Evolutionary conservation across 2,797 vertebrate genomes (phyloP), one percentile per base, ranked within the genome.

Genomic region (Novumbra hubbsi): DNA sequence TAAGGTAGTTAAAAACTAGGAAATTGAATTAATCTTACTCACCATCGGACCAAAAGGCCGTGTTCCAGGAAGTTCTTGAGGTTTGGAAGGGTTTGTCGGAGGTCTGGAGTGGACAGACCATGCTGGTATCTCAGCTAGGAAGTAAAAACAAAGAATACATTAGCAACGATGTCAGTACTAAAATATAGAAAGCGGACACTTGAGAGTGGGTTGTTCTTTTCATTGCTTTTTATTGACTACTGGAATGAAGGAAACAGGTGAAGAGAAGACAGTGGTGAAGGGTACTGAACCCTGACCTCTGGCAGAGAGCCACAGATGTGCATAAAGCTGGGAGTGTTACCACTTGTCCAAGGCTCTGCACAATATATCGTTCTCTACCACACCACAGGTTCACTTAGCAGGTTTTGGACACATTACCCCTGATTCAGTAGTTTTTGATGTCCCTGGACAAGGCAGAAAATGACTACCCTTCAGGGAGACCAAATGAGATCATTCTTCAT

Each of bases 21-120:
- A 62, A 24, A 68, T 24, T n/a, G 12, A 50, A 12, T 19, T 15
- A 63, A 45, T 45, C 41, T 45, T 69, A 92, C 95, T 95, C 85
- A 99, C 98, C 97, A 99, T 91, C 95, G 91, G 83, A 99, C 95
- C 93, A 98, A 93, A 32, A 99, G 93, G 66, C 97, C 97, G 9
- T 98, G 96, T 73, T 99, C 98, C 91, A 99, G 91, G 85, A 99
- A 99, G 91, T 94, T 95, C 92, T 98, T 98, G 90, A 99, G 92
- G 90, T 99, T 99, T 70, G 97, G 97, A 78, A 99, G 94, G n/a
- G 97, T 99, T 88, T 98, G 97, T 79, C 96, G 94, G 86, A 99
- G 92, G 84, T 99, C 97, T 52, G 98, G 96, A 76, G 98, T 99
- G 85, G 96, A 96, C 84, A 99, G 88, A 60, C 96, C 95, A 68